Evolutionary conservation across 1,140 invertebrate genomes (phyloP), one percentile per base, ranked within the genome.

Genomic region (Neodiprion lecontei): DNA sequence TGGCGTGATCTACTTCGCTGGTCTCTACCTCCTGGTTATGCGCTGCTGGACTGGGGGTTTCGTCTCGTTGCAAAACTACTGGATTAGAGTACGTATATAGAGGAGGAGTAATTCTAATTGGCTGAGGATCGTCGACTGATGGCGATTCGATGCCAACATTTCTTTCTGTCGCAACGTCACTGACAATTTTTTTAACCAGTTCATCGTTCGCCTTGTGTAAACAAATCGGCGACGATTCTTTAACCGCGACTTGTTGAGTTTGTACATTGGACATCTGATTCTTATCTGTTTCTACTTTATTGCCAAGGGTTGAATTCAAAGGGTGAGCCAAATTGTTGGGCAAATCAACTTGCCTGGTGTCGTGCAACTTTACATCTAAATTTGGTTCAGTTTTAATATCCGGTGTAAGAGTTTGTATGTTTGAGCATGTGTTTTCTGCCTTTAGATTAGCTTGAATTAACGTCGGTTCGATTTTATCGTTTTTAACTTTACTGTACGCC

Each of bases 31-130:
- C 87, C 14, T 83, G 80, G 73, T 85, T 87, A 48, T 87, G 85
- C 11, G 86, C 84, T 9, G 87, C 87, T 5, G 90, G 89, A 73
- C 89, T 89, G 28, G 89, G 89, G 5, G 89, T 89, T 23, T 90
- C 89, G n/a, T 90, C 89, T 1, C 89, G 82, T 74, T 90, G 89
- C 40, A 88, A 72, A 12, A 88, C 87, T 40, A 88, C 93, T 1
- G 92, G 92, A 85, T 94, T 94, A 0, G 94, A 94, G 79, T 95
- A 95, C 0, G 93, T 94, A 81, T 94, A 95, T 8, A 94, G 84
- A 7, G 93, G 92, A 47, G 94, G 93, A 10, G 92, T 93, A 53
- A 93, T 90, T 77, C 93, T 89, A 75, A 93, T 91, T 3, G 93
- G 93, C 68, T 93, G 90, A 1, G 92, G 92, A 81, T 94, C 93